A percentile compares a stretch with the other conserved stretches of the same genome.
These are phyloP conservation scores for Myodes glareolus DNA, from an alignment of 2,113 vertebrate species.

Conservation along the genomic window DNA sequence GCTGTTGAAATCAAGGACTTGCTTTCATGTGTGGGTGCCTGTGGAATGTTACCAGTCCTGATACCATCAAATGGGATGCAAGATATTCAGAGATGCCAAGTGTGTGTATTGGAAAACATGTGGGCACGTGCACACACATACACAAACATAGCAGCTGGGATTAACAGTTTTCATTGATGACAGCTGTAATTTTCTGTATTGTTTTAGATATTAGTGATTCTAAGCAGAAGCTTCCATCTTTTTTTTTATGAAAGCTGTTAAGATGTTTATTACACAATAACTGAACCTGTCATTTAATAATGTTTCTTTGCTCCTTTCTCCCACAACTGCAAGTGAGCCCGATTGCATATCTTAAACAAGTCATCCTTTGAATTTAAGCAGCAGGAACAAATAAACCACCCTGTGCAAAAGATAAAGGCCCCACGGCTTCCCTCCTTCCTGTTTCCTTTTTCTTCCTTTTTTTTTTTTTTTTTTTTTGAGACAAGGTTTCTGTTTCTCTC, in stretches of 20 bases:
- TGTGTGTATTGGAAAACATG: background rate
- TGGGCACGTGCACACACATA: background rate
- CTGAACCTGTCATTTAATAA: background rate
- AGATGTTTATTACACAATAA: background rate
- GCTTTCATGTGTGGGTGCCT: background rate
- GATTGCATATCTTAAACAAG: background rate
- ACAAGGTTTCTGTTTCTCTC: background rate
- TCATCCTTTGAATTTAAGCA: background rate
- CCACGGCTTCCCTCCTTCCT: background rate
- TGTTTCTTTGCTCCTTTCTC: background rate
- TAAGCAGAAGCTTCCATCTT: background rate
- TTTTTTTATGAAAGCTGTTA: background rate
- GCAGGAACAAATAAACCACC: background rate
- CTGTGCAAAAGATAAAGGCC: background rate
- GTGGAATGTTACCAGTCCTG: background rate
- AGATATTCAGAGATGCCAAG: background rate
- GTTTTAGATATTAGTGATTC: conserved; percentile 32
- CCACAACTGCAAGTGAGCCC: accelerated
- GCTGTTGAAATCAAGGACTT: background rate
- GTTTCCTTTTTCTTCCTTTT: background rate
- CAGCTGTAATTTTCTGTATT: background rate
- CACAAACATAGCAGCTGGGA: background rate
- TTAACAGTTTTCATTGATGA: background rate
- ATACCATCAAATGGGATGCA: background rate
- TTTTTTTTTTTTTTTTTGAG: background rate